Conservation (phyloP, 2,888 invertebrate species). For the Cetonia aurata region DNA sequence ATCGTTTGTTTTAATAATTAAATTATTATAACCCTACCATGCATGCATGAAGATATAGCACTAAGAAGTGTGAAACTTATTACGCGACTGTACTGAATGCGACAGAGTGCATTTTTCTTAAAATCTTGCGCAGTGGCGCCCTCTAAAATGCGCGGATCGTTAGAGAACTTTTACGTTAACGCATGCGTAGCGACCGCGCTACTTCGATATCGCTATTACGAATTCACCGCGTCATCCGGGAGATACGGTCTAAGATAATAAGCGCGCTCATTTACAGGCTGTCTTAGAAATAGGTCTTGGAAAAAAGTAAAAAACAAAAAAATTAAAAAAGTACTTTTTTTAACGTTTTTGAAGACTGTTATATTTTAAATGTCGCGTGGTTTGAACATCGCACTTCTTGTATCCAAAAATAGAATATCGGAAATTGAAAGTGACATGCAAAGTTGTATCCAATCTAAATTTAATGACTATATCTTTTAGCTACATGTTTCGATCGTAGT, state of each 20-base stretch:
- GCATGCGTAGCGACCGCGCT: constrained; percentile 58
- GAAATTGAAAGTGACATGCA: too few species aligned
- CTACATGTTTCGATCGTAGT: too few species aligned
- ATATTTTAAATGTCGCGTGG: neutral
- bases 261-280: constrained; percentile 11
- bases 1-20: neutral
- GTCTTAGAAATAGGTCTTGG: constrained; percentile 48
- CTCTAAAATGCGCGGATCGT: constrained; percentile 66
- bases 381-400: too few species aligned
- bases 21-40: neutral
- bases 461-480: too few species aligned
- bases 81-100: constrained; percentile 64
- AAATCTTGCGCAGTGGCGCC: constrained; percentile 66
- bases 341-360: neutral
- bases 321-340: constrained; percentile 40
- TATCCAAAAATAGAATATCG: too few species aligned
- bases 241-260: constrained; percentile 49
- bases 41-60: constrained; percentile 7
- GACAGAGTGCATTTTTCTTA: constrained; percentile 67
- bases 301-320: constrained; percentile 44
- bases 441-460: too few species aligned
- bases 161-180: constrained; percentile 61
- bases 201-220: constrained; percentile 18
- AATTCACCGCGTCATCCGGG: constrained; percentile 20
- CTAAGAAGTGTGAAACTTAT: constrained; percentile 58